These are phyloP conservation scores for Lepidothrix coronata DNA, from an alignment of 2,113 vertebrate genomes.

Conservation along the genomic window DNA sequence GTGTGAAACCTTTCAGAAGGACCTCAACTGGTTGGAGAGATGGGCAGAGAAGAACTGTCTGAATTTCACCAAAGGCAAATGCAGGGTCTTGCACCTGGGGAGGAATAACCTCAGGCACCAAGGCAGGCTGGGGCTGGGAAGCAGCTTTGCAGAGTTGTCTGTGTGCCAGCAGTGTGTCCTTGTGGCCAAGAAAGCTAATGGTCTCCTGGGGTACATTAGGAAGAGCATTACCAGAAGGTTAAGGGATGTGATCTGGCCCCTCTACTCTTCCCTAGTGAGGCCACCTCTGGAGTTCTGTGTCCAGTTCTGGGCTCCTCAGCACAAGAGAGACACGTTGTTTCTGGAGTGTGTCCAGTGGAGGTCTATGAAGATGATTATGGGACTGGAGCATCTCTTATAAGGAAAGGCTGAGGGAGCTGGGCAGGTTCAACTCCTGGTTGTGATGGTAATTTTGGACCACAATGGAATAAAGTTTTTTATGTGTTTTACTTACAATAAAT, in stretches of 20 bases:
- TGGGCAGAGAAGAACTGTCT: neutral
- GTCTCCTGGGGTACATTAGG: neutral
- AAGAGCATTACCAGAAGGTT: neutral
- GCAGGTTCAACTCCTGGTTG: neutral
- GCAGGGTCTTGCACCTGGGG: neutral
- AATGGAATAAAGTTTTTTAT: neutral
- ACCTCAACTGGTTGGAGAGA: rapidly evolving
- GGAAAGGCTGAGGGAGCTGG: neutral
- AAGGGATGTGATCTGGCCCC: too few relatives aligned
- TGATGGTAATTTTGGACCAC: neutral
- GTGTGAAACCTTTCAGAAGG: neutral
- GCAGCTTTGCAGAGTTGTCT: neutral
- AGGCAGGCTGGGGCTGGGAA: neutral
- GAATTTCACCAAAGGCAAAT: neutral
- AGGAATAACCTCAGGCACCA: neutral
- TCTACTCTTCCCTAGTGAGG: neutral
- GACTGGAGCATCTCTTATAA: neutral
- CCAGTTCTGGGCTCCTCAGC: neutral
- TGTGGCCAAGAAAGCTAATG: neutral
- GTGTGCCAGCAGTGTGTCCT: neutral
- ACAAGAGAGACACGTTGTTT: neutral
- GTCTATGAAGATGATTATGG: rapidly evolving
- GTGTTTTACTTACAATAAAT: neutral
- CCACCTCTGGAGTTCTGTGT: neutral
- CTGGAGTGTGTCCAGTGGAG: neutral